These are phyloP conservation scores for Apamea crenata DNA, from an alignment of 2,888 invertebrate genomes.

Conservation along the genomic window DNA sequence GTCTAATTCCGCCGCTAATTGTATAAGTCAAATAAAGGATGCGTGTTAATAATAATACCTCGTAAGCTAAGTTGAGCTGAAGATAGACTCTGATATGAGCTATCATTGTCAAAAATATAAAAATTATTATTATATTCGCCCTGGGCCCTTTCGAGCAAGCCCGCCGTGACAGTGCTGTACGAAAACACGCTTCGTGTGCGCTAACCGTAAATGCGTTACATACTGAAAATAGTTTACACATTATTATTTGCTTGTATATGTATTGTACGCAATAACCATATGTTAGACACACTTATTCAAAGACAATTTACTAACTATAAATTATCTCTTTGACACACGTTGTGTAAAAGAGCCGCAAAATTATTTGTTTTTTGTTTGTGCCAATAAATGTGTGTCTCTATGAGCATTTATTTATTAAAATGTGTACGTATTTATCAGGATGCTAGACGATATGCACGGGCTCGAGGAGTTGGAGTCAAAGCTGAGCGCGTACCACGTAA, in stretches of 20 bases:
- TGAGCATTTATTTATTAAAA: conserved; percentile 61
- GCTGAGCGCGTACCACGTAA: conserved; percentile 94
- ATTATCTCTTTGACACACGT: conserved; percentile 8
- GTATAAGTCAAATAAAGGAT: conserved; percentile 62
- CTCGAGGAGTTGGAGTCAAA: conserved; percentile 94
- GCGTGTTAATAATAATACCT: conserved; percentile 38
- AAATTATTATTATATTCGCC: background rate
- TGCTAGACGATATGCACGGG: conserved; percentile 93
- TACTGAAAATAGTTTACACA: conserved; percentile 30
- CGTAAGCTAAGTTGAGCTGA: conserved; percentile 36
- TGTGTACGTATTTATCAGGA: conserved; percentile 80
- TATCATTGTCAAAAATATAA: conserved; percentile 11
- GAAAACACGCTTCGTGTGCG: conserved; percentile 24
- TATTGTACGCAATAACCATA: conserved; percentile 49
- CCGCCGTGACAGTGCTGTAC: background rate
- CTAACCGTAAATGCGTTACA: conserved; percentile 17
- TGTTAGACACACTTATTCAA: conserved; percentile 36
- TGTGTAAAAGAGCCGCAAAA: conserved; percentile 35
- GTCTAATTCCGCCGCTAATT: conserved; percentile 58
- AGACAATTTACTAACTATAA: conserved; percentile 40
- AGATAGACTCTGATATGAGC: conserved; percentile 4
- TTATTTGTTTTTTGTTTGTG: conserved; percentile 36
- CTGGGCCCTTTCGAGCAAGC: conserved; percentile 13
- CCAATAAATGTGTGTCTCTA: conserved; percentile 34
- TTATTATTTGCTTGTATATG: conserved; percentile 49